Conservation (phyloP, 2,113 vertebrate species). For the Ceyx cyanopectus region DNA sequence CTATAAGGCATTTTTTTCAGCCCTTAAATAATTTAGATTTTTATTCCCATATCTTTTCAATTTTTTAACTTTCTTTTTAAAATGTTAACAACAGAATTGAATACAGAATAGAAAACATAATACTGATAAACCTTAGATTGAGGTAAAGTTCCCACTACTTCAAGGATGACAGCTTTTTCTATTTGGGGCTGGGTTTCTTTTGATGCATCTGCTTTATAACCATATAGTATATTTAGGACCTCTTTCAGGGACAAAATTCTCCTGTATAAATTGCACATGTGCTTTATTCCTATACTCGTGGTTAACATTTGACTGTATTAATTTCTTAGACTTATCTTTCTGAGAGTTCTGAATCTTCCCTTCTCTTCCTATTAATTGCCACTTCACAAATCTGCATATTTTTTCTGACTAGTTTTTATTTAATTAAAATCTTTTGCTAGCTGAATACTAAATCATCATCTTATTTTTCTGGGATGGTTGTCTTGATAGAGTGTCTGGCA, state of each 20-base stretch:
- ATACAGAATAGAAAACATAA: not conserved
- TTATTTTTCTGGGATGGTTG: not conserved
- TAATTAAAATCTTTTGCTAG: not conserved
- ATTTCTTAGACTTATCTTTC: not conserved
- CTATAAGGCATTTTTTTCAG: no score
- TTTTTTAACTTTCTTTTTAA: no score
- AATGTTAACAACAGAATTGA: no score
- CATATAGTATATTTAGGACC: not conserved
- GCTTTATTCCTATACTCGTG: not conserved
- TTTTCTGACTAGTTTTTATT: not conserved
- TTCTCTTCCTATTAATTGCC: not conserved
- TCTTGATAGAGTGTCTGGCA: not conserved
- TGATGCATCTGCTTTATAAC: not conserved
- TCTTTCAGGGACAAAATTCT: not conserved
- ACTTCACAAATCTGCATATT: not conserved
- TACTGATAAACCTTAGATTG: not conserved
- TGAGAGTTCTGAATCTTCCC: not conserved
- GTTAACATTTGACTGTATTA: not conserved
- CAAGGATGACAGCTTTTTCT: not conserved
- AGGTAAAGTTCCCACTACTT: not conserved
- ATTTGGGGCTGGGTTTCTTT: not conserved
- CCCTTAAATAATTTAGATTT: no score
- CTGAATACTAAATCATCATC: not conserved
- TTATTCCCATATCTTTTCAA: no score
- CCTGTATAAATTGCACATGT: not conserved